phyloP scores from a whole-genome alignment of 2,888 invertebrate species.

The Scelioninae gen. 2 region DNA sequence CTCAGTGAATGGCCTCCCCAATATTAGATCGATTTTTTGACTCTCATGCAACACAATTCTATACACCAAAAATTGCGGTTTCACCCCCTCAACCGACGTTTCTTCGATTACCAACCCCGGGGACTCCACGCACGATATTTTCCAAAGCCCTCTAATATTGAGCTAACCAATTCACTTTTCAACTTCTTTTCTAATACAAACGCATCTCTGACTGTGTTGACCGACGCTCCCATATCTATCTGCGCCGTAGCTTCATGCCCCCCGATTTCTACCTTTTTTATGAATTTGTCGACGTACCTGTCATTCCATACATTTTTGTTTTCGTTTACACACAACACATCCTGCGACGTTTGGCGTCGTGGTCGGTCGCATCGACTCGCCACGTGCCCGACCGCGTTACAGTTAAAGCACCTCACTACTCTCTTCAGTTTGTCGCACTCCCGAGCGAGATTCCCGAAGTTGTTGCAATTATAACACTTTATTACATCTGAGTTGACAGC shows the following conservation, averaged over 20 bases:
- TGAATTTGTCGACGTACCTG: constrained; percentile 8
- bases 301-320: background rate
- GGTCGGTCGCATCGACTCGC: constrained; percentile 20
- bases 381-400: constrained; percentile 2
- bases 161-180: too few relatives aligned
- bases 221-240: constrained; percentile 34
- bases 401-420: background rate
- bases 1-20: constrained; percentile 30
- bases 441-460: background rate
- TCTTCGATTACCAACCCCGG: constrained; percentile 4
- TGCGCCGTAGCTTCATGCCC: background rate
- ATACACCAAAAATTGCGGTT: background rate
- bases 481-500: background rate
- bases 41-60: constrained; percentile 9
- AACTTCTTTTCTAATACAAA: too few relatives aligned
- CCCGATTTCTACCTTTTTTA: constrained; percentile 1
- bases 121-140: too few relatives aligned
- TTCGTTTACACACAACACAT: background rate
- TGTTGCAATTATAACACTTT: constrained; percentile 8
- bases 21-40: constrained; percentile 9
- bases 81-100: background rate
- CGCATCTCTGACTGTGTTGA: constrained; percentile 12
- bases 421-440: background rate
- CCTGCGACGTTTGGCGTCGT: background rate
- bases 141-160: too few relatives aligned